A percentile compares a stretch with the other conserved stretches of the same genome.
Conservation (phyloP, 1,140 invertebrate species). For the Notospermus geniculatus region DNA sequence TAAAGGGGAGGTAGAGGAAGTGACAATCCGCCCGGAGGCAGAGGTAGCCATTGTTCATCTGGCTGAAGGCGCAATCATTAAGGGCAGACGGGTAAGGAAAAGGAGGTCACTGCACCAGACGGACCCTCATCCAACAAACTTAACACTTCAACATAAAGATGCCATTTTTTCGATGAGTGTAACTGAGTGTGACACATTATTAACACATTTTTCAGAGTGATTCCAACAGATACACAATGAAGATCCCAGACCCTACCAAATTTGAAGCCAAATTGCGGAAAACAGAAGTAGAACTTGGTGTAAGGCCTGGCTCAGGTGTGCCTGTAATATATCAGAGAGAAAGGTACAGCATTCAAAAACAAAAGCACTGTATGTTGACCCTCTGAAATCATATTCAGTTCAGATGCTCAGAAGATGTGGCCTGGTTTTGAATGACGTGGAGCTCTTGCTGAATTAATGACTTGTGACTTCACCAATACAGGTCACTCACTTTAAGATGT, state of each 20-base stretch:
- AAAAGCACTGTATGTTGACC: too few relatives aligned
- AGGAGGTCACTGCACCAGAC: too few relatives aligned
- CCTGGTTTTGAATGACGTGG: too few relatives aligned
- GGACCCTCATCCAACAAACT: too few relatives aligned
- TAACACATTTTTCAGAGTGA: slow-evolving; percentile 15
- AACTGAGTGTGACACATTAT: too few relatives aligned
- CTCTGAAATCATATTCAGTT: too few relatives aligned
- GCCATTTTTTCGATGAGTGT: too few relatives aligned
- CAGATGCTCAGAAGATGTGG: too few relatives aligned
- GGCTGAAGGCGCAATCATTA: slow-evolving; percentile 81
- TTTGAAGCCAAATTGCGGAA: slow-evolving; percentile 77
- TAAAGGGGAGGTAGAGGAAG: slow-evolving; percentile 81
- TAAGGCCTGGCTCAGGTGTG: slow-evolving; percentile 67
- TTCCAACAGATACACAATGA: slow-evolving; percentile 60
- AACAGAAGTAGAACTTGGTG: slow-evolving; percentile 71
- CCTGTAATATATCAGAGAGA: slow-evolving; percentile 70
- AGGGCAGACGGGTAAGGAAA: slow-evolving; percentile 73
- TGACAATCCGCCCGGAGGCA: slow-evolving; percentile 78
- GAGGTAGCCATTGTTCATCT: slow-evolving; percentile 81
- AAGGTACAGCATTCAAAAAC: too few relatives aligned
- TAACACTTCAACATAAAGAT: too few relatives aligned
- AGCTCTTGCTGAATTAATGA: not conserved
- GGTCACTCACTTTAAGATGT: slow-evolving; percentile 2
- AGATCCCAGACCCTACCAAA: slow-evolving; percentile 74
- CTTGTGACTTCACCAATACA: slow-evolving; percentile 2